These are phyloP conservation scores for Phanerotoma sp. DNA, from an alignment of 2,888 invertebrate species.

Conservation along the genomic window DNA sequence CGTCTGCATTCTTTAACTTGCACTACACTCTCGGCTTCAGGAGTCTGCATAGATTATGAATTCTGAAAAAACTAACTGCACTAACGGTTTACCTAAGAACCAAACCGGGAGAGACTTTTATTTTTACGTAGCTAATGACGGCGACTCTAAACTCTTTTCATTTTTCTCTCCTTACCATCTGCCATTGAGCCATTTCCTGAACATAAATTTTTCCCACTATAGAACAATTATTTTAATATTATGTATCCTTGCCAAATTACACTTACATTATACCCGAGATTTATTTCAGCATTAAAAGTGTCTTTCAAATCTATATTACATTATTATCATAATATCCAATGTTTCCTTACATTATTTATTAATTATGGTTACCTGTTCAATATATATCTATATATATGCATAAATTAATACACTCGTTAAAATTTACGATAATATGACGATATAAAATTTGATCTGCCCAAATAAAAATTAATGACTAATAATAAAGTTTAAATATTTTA, in stretches of 20 bases:
- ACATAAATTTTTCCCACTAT: background rate
- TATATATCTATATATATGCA: too few relatives aligned
- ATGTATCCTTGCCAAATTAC: too few relatives aligned
- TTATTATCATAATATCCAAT: too few relatives aligned
- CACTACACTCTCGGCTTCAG: conserved; percentile 17
- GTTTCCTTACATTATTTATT: too few relatives aligned
- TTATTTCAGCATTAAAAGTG: too few relatives aligned
- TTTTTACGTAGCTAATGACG: conserved; percentile 14
- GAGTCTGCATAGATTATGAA: conserved; percentile 42
- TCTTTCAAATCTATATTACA: too few relatives aligned
- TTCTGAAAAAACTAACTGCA: conserved; percentile 23
- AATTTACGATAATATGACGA: background rate
- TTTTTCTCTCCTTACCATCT: conserved; percentile 36
- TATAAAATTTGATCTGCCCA: background rate
- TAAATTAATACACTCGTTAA: background rate
- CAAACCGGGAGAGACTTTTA: conserved; percentile 21
- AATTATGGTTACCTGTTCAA: too few relatives aligned
- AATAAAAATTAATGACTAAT: background rate
- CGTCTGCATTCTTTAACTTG: conserved; percentile 10
- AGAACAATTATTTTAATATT: too few relatives aligned
- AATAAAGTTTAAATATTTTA: background rate
- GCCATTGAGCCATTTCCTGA: conserved; percentile 30
- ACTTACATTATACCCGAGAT: conserved; percentile 1
- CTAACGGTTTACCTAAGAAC: conserved; percentile 21
- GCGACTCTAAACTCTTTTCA: conserved; percentile 15